Evolutionary conservation across 2,888 invertebrate species (phyloP).

Genomic region (Rotaria sp.): DNA sequence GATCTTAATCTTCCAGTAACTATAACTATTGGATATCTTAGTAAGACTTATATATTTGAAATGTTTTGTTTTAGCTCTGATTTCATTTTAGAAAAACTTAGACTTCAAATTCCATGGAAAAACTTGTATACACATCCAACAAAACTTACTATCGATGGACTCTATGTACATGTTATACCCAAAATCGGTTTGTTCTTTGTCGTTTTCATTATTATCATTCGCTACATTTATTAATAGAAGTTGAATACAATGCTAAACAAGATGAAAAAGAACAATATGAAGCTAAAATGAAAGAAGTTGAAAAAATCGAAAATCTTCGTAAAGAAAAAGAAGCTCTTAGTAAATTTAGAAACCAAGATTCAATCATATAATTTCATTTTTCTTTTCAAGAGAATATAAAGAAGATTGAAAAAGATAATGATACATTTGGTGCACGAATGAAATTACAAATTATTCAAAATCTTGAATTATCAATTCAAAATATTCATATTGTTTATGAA

Average conservation of each 20-base stretch:
- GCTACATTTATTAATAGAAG: conserved; percentile 44
- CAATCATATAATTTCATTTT: not conserved
- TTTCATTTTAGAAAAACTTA: conserved; percentile 62
- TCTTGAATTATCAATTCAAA: conserved; percentile 58
- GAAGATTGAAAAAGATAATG: conserved; percentile 49
- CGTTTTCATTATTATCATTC: not conserved
- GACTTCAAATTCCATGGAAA: conserved; percentile 94
- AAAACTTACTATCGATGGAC: conserved; percentile 76
- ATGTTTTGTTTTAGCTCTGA: not conserved
- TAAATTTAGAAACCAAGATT: not conserved
- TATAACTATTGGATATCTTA: not conserved
- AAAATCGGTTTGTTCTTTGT: conserved; percentile 54
- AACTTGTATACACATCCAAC: conserved; percentile 90
- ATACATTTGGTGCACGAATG: conserved; percentile 60
- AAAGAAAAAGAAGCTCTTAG: not conserved
- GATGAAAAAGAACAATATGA: conserved; percentile 72
- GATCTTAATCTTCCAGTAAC: not conserved
- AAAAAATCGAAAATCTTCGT: not conserved
- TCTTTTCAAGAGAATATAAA: conserved; percentile 42
- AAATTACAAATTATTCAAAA: conserved; percentile 61
- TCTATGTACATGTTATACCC: conserved; percentile 79
- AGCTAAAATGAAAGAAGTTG: conserved; percentile 70
- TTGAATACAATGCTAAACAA: conserved; percentile 75
- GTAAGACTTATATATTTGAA: not conserved
- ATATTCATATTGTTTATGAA: conserved; percentile 61